These are phyloP conservation scores for Gastrophryne carolinensis DNA, from an alignment of 2,797 vertebrate genomes.

Conservation along the genomic window DNA sequence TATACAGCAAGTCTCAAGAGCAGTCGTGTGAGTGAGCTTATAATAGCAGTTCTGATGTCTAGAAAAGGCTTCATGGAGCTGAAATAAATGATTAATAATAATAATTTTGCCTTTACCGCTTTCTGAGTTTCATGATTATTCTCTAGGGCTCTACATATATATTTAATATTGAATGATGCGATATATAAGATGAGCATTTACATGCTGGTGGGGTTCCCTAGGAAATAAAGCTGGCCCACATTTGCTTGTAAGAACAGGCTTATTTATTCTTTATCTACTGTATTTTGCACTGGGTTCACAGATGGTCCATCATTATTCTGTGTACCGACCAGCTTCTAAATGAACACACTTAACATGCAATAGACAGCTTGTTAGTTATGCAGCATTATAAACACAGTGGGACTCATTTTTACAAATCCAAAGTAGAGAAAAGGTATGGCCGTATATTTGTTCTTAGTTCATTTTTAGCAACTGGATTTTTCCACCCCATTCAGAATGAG, in stretches of 20 bases:
- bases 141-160: slow-evolving; percentile 1
- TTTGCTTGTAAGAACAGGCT: not conserved
- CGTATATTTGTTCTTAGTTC: too few relatives aligned
- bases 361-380: not conserved
- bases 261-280: not conserved
- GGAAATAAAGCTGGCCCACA: not conserved
- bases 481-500: too few relatives aligned
- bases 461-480: too few relatives aligned
- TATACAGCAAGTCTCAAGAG: not conserved
- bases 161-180: not conserved
- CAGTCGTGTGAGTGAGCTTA: slow-evolving; percentile 6
- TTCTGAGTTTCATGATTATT: slow-evolving; percentile 2
- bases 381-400: not conserved
- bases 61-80: not conserved
- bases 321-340: not conserved
- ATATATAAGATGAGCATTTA: not conserved
- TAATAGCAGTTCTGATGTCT: not conserved
- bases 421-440: not conserved
- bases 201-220: not conserved
- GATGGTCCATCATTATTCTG: not conserved
- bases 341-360: not conserved
- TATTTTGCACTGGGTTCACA: too few relatives aligned
- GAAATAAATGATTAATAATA: slow-evolving; percentile 29
- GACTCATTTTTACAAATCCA: not conserved
- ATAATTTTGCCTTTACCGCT: slow-evolving; percentile 14